A percentile compares a stretch with the other conserved stretches of the same genome.
Conservation (phyloP, 2,797 vertebrate species). For the Schizothorax lantsangensis region DNA sequence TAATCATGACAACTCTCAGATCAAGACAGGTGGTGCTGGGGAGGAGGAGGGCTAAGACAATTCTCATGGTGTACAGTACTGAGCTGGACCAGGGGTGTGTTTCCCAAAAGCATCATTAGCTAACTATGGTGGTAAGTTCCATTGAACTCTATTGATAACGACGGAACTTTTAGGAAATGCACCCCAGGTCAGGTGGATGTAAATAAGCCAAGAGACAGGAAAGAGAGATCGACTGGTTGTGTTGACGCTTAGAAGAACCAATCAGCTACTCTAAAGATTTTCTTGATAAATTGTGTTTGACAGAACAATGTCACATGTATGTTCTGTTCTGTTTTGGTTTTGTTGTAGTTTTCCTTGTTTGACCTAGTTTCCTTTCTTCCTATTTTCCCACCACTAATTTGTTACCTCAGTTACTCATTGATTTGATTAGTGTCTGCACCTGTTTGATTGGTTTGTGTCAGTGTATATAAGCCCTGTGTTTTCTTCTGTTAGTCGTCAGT, state of each 20-base stretch:
- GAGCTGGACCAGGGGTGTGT: not conserved
- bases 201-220: not conserved
- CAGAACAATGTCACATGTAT: not conserved
- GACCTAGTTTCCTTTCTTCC: not conserved
- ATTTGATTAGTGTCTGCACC: no score
- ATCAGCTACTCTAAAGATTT: not conserved
- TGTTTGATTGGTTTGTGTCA: not conserved
- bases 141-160: not conserved
- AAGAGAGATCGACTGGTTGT: not conserved
- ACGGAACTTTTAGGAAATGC: not conserved
- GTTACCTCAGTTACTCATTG: not conserved
- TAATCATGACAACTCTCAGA: not conserved
- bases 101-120: not conserved
- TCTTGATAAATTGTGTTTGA: not conserved
- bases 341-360: not conserved
- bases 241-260: not conserved
- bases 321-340: not conserved
- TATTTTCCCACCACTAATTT: not conserved
- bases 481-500: not conserved
- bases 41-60: not conserved
- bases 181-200: not conserved
- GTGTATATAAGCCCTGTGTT: not conserved
- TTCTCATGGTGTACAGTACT: not conserved
- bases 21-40: slow-evolving; percentile 15
- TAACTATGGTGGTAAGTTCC: no score